Base-by-base conservation (phyloP, 2,888 invertebrate species). In the Eupithecia pulchellata region DNA sequence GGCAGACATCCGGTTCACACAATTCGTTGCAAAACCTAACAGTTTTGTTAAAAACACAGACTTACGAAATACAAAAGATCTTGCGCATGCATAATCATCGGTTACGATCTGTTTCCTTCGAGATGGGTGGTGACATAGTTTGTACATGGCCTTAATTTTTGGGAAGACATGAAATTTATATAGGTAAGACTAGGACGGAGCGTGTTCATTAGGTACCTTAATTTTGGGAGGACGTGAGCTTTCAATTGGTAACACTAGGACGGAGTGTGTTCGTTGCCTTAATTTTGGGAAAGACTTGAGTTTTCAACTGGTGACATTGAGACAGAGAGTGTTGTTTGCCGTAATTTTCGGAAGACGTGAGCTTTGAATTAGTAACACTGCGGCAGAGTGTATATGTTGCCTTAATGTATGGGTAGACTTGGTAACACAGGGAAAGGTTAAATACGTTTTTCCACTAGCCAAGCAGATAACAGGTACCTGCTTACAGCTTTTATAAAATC, bases 41-140 rank as follows among this genome's bases (percentile, higher is more conserved):
- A 61, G 71, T 72, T 67, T 64, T 71, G 64, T 68, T 68, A 57
- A 74, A 72, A 72, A 75, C 72, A 71, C 68, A 30, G 39, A 36
- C 67, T 78, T 77, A 65, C 75, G 74, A 73, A 76, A 77, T 57
- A 47, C 52, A 58, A 60, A 66, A 69, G 65, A 64, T 73, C 71
- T 76, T 77, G 78, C 75, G 75, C 69, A 75, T 75, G 34, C 69
- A 63, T 71, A 73, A 73, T 77, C 64, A 66, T 73, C 47, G 47
- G 75, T 76, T 75, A 76, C 77, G 77, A 73, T 69, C 77, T 76
- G 76, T 66, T 77, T 73, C 47, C 61, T 68, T n/a, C 61, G 71
- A 60, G 67, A 71, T 71, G 74, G 57, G 52, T 70, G 69, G 73
- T 62, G 69, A 58, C 65, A 62, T 71, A 32, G 71, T 73, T 72